These are phyloP conservation scores for Hofmannophila pseudospretella DNA, from an alignment of 2,888 invertebrate genomes.

Conservation along the genomic window DNA sequence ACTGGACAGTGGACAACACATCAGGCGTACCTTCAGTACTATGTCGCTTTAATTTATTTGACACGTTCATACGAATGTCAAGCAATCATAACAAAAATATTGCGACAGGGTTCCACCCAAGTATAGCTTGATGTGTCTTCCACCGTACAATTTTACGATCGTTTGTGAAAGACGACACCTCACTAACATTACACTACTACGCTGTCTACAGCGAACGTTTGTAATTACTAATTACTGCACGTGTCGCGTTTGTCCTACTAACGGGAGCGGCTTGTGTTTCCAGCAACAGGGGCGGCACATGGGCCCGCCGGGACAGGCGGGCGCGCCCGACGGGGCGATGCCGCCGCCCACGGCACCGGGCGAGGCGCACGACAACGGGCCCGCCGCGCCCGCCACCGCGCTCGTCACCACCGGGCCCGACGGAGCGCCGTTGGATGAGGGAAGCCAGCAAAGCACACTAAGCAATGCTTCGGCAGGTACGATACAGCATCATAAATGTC, in stretches of 20 bases:
- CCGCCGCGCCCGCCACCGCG: conserved; percentile 87
- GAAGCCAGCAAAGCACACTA: conserved; percentile 94
- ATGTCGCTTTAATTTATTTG: too few species aligned
- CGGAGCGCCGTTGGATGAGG: conserved; percentile 92
- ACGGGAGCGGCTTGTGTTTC: background rate
- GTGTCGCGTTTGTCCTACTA: background rate
- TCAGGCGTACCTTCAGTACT: too few species aligned
- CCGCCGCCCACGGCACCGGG: conserved; percentile 79
- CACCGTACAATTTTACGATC: too few species aligned
- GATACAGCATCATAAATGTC: too few species aligned
- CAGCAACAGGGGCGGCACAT: conserved; percentile 77
- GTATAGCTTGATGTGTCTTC: too few species aligned
- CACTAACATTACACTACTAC: background rate
- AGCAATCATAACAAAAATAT: too few species aligned
- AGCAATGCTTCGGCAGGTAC: conserved; percentile 95
- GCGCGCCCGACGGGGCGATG: conserved; percentile 57
- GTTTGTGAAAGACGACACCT: background rate
- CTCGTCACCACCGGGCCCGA: conserved; percentile 95
- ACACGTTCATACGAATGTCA: too few species aligned
- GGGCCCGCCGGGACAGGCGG: conserved; percentile 58
- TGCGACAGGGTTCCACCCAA: too few species aligned
- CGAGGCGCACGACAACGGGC: conserved; percentile 82
- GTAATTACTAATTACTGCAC: background rate
- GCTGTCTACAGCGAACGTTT: background rate
- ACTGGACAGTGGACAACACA: too few species aligned